A percentile compares a stretch with the other conserved stretches of the same genome.
These are phyloP conservation scores for Celastrina argiolus DNA, from an alignment of 2,888 invertebrate genomes.

Conservation along the genomic window DNA sequence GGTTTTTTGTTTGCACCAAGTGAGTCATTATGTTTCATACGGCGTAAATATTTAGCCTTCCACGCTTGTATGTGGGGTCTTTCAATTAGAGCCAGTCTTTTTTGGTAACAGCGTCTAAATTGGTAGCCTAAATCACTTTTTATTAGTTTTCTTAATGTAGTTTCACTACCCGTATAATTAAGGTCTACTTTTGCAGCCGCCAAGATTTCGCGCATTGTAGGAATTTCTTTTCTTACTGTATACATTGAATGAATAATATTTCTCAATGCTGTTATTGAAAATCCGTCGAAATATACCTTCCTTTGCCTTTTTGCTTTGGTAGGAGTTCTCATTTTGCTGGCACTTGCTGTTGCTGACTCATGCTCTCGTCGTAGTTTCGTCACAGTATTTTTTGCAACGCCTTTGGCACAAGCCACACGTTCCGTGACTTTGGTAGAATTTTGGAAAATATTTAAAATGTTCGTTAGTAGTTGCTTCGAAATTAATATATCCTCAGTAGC, in stretches of 20 bases:
- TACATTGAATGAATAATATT: conserved; percentile 36
- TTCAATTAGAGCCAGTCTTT: conserved; percentile 30
- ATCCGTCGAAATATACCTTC: not conserved
- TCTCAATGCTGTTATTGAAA: conserved; percentile 11
- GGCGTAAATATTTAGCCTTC: conserved; percentile 33
- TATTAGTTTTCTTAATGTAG: conserved; percentile 28
- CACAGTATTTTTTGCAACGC: conserved; percentile 32
- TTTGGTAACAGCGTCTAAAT: conserved; percentile 32
- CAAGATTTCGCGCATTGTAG: conserved; percentile 35
- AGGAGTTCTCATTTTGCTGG: not conserved
- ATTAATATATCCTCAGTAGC: conserved; percentile 28
- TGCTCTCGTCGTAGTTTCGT: conserved; percentile 31
- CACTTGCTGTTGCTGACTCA: conserved; percentile 23
- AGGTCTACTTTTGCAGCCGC: conserved; percentile 33
- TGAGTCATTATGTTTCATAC: conserved; percentile 29
- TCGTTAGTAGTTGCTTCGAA: conserved; percentile 29
- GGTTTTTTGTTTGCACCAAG: conserved; percentile 29
- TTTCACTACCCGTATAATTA: conserved; percentile 32
- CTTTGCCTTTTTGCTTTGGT: not conserved
- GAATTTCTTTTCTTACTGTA: conserved; percentile 33
- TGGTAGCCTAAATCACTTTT: conserved; percentile 27
- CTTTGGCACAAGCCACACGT: conserved; percentile 30
- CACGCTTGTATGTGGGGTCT: conserved; percentile 32
- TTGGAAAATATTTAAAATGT: conserved; percentile 31
- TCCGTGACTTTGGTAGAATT: conserved; percentile 31